Base-by-base conservation (phyloP, 2,888 invertebrate species). In the Nemapogon koenigi region DNA sequence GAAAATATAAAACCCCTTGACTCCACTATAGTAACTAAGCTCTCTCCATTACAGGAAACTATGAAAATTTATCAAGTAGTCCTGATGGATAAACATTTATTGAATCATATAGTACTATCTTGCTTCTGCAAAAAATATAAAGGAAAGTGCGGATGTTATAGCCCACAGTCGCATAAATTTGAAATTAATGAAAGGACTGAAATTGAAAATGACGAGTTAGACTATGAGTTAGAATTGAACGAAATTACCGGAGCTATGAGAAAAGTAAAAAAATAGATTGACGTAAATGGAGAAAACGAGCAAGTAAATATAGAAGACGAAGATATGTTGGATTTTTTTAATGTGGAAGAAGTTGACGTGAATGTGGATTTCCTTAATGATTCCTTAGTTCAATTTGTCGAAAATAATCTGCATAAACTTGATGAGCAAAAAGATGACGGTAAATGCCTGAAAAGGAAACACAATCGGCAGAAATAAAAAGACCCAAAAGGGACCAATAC, bases 111-210 rank as follows among this genome's bases (percentile, higher is more conserved):
- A 13, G 6, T 15, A 7, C 31, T 31, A 4, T 31, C 31, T 31
- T 39, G 39, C 22, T 39, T 39, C 18, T 39, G 39, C 32, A 7
- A 26, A 35, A 37, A 29, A 13, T 29, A 18, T 11, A 28, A 37
- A 29, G 37, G 29, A 37, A 29, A 29, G 19, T 37, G 29, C 37
- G 29, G 25, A 28, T 37, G 37, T 29, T 37, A 28, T 19, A 37
- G 29, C 29, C 37, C 37, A 18, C 18, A 30, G 22, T 30, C 22
- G 29, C 37, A 37, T 30, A 37, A 37, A 37, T 37, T 37, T 37
- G 30, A 37, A 37, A 30, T 37, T 11, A 19, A 18, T 19, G 29
- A 13, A 37, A 16, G n/a, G 16, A 14, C 30, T 16, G 37, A 37
- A 30, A 29, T 19, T 15, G 29, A 18, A 13, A 22, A 15, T 15